phyloP scores from a whole-genome alignment of 2,113 vertebrate species.

The Xiphias gladius region DNA sequence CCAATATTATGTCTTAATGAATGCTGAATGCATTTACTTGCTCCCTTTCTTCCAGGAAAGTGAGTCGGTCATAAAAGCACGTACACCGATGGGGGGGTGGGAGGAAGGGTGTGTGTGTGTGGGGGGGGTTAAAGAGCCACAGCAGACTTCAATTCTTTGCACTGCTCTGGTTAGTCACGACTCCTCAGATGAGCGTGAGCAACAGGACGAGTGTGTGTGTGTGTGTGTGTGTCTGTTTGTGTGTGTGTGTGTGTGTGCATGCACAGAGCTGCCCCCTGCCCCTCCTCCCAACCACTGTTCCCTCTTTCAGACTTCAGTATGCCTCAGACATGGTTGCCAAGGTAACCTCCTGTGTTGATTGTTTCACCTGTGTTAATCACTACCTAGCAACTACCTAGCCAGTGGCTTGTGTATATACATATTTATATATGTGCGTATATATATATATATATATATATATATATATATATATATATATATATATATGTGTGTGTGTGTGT shows the following conservation, averaged over 20 bases:
- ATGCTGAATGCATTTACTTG: conserved; percentile 17
- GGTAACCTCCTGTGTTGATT: conserved; percentile 80
- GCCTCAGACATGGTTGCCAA: conserved; percentile 79
- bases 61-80: conserved; percentile 40
- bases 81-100: conserved; percentile 40
- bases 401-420: not conserved
- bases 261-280: conserved; percentile 21
- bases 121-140: conserved; percentile 1
- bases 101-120: not conserved
- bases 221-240: not conserved
- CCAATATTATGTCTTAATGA: conserved; percentile 13
- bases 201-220: conserved; percentile 67
- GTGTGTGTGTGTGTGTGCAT: too few species aligned
- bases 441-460: not conserved
- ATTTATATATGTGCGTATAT: not conserved
- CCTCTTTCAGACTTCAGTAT: conserved; percentile 59
- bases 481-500: not conserved
- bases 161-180: conserved; percentile 79
- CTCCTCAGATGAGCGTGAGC: conserved; percentile 77
- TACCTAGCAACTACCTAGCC: conserved; percentile 37
- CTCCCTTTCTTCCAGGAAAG: conserved; percentile 33
- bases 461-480: not conserved
- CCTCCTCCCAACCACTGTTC: conserved; percentile 44
- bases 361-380: conserved; percentile 81
- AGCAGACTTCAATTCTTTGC: conserved; percentile 51